A percentile compares a stretch with the other conserved stretches of the same genome.
Evolutionary conservation across 2,888 invertebrate genomes (phyloP).

Genomic region (Cactoblastis cactorum): DNA sequence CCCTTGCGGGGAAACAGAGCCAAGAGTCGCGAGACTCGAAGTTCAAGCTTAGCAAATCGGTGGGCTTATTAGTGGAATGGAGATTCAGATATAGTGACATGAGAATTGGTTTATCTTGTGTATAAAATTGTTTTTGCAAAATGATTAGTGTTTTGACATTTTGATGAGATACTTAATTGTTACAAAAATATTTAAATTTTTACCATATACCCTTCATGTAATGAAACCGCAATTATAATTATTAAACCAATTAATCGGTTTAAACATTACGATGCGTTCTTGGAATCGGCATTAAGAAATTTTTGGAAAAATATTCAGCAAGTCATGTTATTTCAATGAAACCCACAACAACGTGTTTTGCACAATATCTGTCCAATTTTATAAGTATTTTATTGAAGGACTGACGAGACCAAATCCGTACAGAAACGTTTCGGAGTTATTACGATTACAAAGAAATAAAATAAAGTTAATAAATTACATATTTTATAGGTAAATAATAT

Average conservation of each 20-base stretch:
- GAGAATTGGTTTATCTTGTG: no score
- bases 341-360: slow-evolving; percentile 17
- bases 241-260: slow-evolving; percentile 12
- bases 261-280: not conserved
- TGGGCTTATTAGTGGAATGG: no score
- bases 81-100: no score
- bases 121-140: no score
- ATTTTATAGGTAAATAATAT: not conserved
- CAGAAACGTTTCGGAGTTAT: not conserved
- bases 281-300: slow-evolving; percentile 12
- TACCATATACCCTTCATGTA: not conserved
- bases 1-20: no score
- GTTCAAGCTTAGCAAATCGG: no score
- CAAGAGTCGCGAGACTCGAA: no score
- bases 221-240: slow-evolving; percentile 12
- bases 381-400: slow-evolving; percentile 37
- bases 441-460: not conserved
- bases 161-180: not conserved
- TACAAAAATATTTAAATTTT: not conserved
- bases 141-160: no score
- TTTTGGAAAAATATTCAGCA: slow-evolving; percentile 10
- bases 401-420: slow-evolving; percentile 38
- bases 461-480: not conserved
- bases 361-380: slow-evolving; percentile 40
- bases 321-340: slow-evolving; percentile 15